These are phyloP conservation scores for Nerophis ophidion DNA, from an alignment of 2,113 vertebrate species.

Conservation along the genomic window DNA sequence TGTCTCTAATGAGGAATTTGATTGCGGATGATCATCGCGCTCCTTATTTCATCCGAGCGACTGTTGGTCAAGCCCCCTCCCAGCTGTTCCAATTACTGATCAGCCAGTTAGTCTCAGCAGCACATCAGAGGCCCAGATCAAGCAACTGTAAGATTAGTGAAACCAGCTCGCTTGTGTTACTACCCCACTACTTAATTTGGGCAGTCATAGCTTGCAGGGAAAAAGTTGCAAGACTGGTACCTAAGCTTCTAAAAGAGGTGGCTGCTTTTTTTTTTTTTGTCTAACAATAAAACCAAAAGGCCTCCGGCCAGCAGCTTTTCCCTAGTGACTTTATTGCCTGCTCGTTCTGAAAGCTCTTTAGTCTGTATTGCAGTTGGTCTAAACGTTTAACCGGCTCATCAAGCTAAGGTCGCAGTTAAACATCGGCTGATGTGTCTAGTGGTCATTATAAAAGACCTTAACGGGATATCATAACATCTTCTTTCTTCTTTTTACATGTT, in stretches of 20 bases:
- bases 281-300: conserved; percentile 18
- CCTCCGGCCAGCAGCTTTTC: conserved; percentile 20
- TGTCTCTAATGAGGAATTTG: conserved; percentile 39
- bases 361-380: conserved; percentile 5
- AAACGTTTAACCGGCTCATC: conserved; percentile 18
- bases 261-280: neutral
- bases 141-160: conserved; percentile 30
- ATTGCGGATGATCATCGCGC: conserved; percentile 32
- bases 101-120: conserved; percentile 44
- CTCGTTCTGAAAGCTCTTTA: conserved; percentile 20
- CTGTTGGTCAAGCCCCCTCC: conserved; percentile 23
- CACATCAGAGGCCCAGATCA: conserved; percentile 14
- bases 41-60: conserved; percentile 28
- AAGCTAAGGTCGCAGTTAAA: conserved; percentile 13
- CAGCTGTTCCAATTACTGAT: conserved; percentile 41
- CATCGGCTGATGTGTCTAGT: conserved; percentile 1
- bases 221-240: conserved; percentile 18
- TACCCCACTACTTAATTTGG: conserved; percentile 26
- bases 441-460: conserved; percentile 9
- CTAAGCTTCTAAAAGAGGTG: neutral
- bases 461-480: neutral
- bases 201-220: conserved; percentile 13
- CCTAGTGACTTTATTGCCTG: conserved; percentile 14
- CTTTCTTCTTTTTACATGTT: conserved; percentile 1
- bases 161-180: conserved; percentile 23